phyloP scores from a whole-genome alignment of 1,140 invertebrate genomes.

The Cecropterus lyciades region DNA sequence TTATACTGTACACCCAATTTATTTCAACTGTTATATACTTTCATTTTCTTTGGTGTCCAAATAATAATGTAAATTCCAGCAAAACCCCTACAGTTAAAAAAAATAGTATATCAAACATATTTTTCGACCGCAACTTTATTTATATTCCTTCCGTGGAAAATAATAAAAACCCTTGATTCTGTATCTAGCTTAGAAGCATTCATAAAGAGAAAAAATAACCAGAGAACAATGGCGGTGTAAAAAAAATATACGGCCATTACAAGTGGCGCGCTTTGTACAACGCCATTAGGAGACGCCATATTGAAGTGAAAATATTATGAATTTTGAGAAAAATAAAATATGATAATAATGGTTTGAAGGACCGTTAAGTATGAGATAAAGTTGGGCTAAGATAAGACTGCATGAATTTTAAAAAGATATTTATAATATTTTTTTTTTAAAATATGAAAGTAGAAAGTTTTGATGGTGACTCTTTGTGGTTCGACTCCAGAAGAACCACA shows the following conservation, averaged over 20 bases:
- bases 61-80: no score
- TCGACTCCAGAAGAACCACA: no score
- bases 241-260: not conserved
- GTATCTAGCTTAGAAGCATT: slow-evolving; percentile 7
- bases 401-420: no score
- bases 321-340: not conserved
- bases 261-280: not conserved
- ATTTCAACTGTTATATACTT: no score
- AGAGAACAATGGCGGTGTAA: not conserved
- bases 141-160: not conserved
- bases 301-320: not conserved
- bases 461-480: no score
- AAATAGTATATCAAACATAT: not conserved
- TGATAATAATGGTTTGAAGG: not conserved
- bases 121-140: not conserved
- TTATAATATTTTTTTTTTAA: no score
- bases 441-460: no score
- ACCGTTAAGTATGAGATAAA: no score
- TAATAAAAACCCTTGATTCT: not conserved
- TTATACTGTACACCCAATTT: no score
- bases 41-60: no score
- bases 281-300: slow-evolving; percentile 1
- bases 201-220: not conserved
- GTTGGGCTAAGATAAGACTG: no score
- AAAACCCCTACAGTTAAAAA: no score